These are phyloP conservation scores for Nasonovia ribisnigri DNA, from an alignment of 2,888 invertebrate species.

Conservation along the genomic window DNA sequence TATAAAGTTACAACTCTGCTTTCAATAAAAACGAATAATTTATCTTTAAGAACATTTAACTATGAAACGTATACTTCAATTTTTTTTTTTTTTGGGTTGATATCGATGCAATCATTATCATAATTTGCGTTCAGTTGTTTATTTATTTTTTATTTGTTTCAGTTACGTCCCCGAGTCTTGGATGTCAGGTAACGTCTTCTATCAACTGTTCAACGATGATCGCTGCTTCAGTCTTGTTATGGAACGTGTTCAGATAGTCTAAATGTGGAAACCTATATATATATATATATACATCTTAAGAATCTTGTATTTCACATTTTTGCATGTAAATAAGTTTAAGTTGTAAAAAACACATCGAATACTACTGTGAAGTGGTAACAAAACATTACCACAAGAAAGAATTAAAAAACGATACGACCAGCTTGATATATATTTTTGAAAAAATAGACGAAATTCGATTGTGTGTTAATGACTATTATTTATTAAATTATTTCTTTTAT, in stretches of 20 bases:
- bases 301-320: neutral
- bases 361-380: neutral
- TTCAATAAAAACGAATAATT: neutral
- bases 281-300: neutral
- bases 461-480: neutral
- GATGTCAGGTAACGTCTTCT: constrained; percentile 29
- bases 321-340: constrained; percentile 49
- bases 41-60: neutral
- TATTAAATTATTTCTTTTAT: constrained; percentile 8
- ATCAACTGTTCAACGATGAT: neutral
- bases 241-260: constrained; percentile 52
- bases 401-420: neutral
- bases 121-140: neutral
- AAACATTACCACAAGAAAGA: neutral
- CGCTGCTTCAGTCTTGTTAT: constrained; percentile 16
- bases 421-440: neutral
- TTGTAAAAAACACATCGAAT: constrained; percentile 11
- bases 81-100: neutral
- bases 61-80: neutral
- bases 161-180: constrained; percentile 49
- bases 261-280: neutral
- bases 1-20: neutral
- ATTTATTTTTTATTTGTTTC: constrained; percentile 25
- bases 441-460: neutral
- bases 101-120: neutral